Percentiles rank a stretch among this genome's conserved stretches.
Conservation (phyloP, 2,888 invertebrate genomes). For the Aphodius granarius region DNA sequence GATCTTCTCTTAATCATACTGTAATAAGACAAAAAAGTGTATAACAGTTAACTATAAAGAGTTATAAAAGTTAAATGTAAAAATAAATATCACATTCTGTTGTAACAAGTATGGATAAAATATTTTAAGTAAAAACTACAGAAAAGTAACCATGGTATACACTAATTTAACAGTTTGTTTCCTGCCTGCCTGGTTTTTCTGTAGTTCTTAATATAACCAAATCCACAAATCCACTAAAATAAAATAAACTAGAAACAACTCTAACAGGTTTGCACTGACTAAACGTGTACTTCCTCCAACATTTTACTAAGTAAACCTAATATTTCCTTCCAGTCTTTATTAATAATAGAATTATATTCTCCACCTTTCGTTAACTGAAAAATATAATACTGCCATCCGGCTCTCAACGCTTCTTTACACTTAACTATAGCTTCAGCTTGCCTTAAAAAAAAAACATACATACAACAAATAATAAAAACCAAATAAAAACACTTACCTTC, state of each 20-base stretch:
- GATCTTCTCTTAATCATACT: neutral
- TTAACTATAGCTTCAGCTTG: slow-evolving; percentile 51
- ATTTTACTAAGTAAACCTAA: slow-evolving; percentile 37
- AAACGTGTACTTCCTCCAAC: slow-evolving; percentile 20
- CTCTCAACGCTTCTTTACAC: slow-evolving; percentile 44
- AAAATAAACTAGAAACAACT: neutral
- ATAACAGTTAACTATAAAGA: neutral
- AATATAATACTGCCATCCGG: slow-evolving; percentile 44
- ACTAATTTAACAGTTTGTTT: neutral
- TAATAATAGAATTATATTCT: slow-evolving; percentile 36
- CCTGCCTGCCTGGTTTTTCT: too few relatives aligned
- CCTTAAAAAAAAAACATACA: slow-evolving; percentile 53
- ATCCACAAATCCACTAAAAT: neutral
- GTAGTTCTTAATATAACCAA: too few relatives aligned
- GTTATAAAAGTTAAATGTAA: neutral
- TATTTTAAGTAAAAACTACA: neutral
- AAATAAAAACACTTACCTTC: slow-evolving; percentile 46
- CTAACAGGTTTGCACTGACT: neutral
- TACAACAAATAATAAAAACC: slow-evolving; percentile 18
- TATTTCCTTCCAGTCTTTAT: slow-evolving; percentile 40
- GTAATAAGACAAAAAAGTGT: neutral
- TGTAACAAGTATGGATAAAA: neutral
- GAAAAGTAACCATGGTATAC: neutral
- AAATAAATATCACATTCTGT: neutral
- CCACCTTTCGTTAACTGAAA: slow-evolving; percentile 46